These are phyloP conservation scores for Butorides virescens DNA, from an alignment of 2,113 vertebrate species.

Conservation along the genomic window DNA sequence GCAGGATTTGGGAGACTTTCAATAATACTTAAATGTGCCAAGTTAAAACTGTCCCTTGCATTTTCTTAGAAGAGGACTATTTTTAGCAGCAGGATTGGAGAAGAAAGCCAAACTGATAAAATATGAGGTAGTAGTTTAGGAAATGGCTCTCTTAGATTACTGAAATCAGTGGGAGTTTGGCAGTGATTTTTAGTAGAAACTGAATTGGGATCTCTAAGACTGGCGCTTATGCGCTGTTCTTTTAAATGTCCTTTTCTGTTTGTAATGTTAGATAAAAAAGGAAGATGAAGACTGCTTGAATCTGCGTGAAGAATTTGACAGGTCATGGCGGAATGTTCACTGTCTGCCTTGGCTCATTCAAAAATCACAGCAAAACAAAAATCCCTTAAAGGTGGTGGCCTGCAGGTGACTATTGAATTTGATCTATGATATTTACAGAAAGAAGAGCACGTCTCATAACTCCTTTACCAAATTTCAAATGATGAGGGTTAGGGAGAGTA, in stretches of 20 bases:
- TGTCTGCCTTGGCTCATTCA: background rate
- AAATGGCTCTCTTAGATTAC: background rate
- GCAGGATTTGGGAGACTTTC: background rate
- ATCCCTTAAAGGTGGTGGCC: background rate
- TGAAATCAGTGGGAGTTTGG: background rate
- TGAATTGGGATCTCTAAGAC: background rate
- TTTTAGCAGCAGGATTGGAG: conserved; percentile 1
- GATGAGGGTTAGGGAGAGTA: conserved; percentile 62
- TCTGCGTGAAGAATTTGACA: background rate
- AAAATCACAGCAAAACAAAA: background rate
- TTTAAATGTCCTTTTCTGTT: background rate
- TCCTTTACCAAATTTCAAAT: background rate
- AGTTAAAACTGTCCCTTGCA: background rate
- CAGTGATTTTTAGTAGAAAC: background rate
- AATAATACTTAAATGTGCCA: background rate
- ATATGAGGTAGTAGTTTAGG: background rate
- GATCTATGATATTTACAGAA: background rate
- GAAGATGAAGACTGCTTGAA: background rate
- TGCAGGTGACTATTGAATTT: background rate
- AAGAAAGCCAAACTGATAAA: background rate
- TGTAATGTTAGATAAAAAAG: background rate
- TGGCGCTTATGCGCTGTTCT: background rate
- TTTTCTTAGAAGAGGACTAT: background rate
- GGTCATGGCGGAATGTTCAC: background rate
- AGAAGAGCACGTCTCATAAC: conserved; percentile 74